Percentiles rank a stretch among this genome's conserved stretches.
Conservation (phyloP, 2,888 invertebrate species). For the Sericinus montela region DNA sequence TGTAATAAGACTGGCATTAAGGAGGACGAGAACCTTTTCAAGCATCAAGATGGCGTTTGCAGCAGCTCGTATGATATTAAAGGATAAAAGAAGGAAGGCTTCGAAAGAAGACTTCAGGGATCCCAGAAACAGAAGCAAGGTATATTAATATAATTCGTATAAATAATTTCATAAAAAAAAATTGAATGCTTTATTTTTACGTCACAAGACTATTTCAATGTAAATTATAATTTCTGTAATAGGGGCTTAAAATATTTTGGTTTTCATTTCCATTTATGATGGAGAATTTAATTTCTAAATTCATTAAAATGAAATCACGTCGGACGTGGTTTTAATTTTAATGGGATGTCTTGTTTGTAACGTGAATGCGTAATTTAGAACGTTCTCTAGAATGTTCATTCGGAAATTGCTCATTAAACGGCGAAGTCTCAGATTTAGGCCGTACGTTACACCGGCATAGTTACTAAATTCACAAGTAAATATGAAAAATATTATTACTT, state of each 20-base stretch:
- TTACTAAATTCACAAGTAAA: background rate
- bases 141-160: slow-evolving; percentile 47
- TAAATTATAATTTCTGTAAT: too few species aligned
- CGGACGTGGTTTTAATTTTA: background rate
- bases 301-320: too few species aligned
- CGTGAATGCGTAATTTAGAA: slow-evolving; percentile 29
- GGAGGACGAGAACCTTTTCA: slow-evolving; percentile 27
- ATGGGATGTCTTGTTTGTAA: background rate
- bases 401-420: slow-evolving; percentile 68
- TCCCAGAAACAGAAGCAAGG: slow-evolving; percentile 89
- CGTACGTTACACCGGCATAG: slow-evolving; percentile 32
- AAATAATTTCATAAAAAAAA: background rate
- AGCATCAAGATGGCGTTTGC: slow-evolving; percentile 86
- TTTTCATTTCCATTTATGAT: too few species aligned
- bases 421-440: slow-evolving; percentile 28
- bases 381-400: slow-evolving; percentile 49
- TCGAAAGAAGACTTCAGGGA: slow-evolving; percentile 88
- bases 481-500: background rate
- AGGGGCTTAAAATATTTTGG: too few species aligned
- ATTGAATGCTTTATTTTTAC: too few species aligned
- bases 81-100: slow-evolving; percentile 89
- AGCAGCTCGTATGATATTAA: slow-evolving; percentile 90
- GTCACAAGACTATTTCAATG: too few species aligned
- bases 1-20: slow-evolving; percentile 33
- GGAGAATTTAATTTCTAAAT: too few species aligned